Percentiles rank a stretch among this genome's conserved stretches.
Conservation (phyloP, 2,888 invertebrate genomes). For the Aphrophora alni region DNA sequence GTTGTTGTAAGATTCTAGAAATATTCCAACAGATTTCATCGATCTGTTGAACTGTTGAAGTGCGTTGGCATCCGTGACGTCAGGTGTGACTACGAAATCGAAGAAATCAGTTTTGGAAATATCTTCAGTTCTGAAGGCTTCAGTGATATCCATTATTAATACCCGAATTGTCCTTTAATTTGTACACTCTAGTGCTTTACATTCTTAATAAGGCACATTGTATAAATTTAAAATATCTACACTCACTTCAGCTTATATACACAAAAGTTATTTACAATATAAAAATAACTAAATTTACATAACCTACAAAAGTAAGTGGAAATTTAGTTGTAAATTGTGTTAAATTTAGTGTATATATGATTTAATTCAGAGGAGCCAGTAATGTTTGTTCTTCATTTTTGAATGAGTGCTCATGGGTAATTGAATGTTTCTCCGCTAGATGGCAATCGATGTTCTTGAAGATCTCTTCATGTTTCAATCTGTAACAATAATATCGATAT, state of each 20-base stretch:
- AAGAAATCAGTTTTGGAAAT: constrained; percentile 88
- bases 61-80: constrained; percentile 69
- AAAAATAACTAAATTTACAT: not conserved
- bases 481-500: not conserved
- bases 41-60: constrained; percentile 69
- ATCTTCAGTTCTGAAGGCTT: constrained; percentile 79
- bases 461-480: not conserved
- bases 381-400: not conserved
- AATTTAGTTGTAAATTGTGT: not conserved
- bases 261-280: not conserved
- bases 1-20: constrained; percentile 59
- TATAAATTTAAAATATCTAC: not conserved
- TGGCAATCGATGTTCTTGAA: not conserved
- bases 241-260: not conserved
- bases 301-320: not conserved
- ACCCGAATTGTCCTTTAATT: not conserved
- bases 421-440: not conserved
- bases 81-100: constrained; percentile 85
- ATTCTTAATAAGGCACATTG: not conserved
- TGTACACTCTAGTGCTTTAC: not conserved
- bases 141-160: constrained; percentile 81
- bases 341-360: not conserved
- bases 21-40: constrained; percentile 72
- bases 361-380: not conserved
- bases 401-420: not conserved